Base-by-base conservation (phyloP, 2,888 invertebrate genomes). In the Isotomurus palustris region DNA sequence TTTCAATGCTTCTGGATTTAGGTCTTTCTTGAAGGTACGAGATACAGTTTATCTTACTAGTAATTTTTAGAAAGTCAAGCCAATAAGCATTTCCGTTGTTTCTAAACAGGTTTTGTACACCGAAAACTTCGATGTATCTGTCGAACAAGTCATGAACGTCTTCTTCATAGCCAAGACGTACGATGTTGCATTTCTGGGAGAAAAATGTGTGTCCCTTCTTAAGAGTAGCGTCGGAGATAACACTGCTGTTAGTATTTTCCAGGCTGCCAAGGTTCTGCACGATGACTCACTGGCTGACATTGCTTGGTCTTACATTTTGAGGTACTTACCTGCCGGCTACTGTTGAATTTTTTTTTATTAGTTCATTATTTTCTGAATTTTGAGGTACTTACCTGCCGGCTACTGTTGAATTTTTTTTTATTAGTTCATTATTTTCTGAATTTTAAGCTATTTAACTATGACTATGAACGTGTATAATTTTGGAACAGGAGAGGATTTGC, bases 91-190 rank as follows among this genome's bases (percentile, higher is more conserved):
- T n/a, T n/a, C n/a, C n/a, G n/a, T n/a, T n/a, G n/a, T n/a, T n/a
- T n/a, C n/a, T n/a, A n/a, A n/a, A 25, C 44, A 65, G 65, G 62
- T 62, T 24, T 54, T 66, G 56, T 66, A 66, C 60, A 66, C 65
- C 0, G 65, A 66, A 27, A 60, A 66, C 19, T 66, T 66, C 49
- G 65, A 66, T 27, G 65, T 66, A 14, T 58, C 62, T 12, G 62
- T 66, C 3, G 65, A 66, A 40, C 62, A 66, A 50, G 62, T 62
- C 12, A 66, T 66, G 65, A 60, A 60, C 19, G 65, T 66, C 5
- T 66, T 62, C 40, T 62, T 58, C 36, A 66, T 66, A 27, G 62
- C 65, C 6, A 66, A 62, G 44, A 58, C 58, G 32, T 66, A 62
- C 22, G 62, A 60, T 25, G 62, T 62, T 6, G 54, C 62, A 27